Evolutionary conservation across 1,140 invertebrate species (phyloP), one percentile per base, ranked within the genome.

Genomic region (Protaetia brevitarsis): DNA sequence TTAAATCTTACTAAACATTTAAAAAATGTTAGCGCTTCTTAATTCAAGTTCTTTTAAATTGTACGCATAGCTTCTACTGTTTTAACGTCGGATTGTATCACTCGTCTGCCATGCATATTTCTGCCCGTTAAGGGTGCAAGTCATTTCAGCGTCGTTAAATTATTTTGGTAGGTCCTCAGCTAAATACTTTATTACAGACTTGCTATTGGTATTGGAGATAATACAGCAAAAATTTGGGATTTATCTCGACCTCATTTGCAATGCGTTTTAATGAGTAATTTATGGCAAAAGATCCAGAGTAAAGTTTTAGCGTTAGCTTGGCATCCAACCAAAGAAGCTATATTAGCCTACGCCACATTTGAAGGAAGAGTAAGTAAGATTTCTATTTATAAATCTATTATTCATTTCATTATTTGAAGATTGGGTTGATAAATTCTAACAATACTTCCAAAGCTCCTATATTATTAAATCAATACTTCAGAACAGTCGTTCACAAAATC

Each of bases 261-360:
- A 65, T 71, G 65, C 27, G 79, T 85, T 64, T 80, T 83, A 60
- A 77, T 88, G 28, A 74, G 73, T 0, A 72, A 69, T 10, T 80
- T 87, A 27, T 91, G 88, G 85, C 86, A 90, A 68, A 88, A 89
- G 66, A 87, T 92, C 7, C 86, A 86, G 72, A 85, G 86, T 16
- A 90, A 89, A 80, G 86, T 94, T 30, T 84, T 87, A 64, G 75
- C 84, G 10, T 82, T 90, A 19, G 82, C 85, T 7, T 95, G 91
- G 91, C 90, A 94, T 82, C 91, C 91, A 2, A 81, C 79, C 7
- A 84, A 84, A 69, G 92, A 95, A 79, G 85, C 85, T 68, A 64
- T 85, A 5, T 73, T 94, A 16, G 91, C 90, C 2, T 94, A 87
- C 79, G 88, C 85, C 11, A 93, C 91, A 51, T 84, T 83, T 16